phyloP scores from a whole-genome alignment of 2,113 vertebrate genomes.

The Malurus melanocephalus region DNA sequence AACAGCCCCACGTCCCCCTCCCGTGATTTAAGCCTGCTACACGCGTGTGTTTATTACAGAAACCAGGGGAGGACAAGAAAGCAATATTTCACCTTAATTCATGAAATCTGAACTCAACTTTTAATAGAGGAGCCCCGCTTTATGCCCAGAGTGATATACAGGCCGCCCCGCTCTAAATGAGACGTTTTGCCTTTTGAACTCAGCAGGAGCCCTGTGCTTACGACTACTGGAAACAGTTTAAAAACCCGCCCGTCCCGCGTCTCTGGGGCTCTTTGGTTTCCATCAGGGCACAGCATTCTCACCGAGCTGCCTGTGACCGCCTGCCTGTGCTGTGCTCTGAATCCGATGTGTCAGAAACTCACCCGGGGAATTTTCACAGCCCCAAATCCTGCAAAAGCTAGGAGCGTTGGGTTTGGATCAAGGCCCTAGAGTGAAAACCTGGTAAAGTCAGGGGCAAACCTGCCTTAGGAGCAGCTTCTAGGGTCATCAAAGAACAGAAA shows the following conservation, averaged over 20 bases:
- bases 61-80: slow-evolving; percentile 43
- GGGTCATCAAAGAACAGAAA: not conserved
- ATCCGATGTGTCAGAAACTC: not conserved
- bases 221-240: slow-evolving; percentile 47
- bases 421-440: not conserved
- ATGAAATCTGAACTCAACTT: slow-evolving; percentile 57
- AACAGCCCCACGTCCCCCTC: not conserved
- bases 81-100: slow-evolving; percentile 51
- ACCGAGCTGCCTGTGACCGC: not conserved
- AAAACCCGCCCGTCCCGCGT: not conserved
- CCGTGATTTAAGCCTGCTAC: slow-evolving; percentile 18
- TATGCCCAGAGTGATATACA: slow-evolving; percentile 53
- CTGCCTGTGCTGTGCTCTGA: not conserved
- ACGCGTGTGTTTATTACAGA: slow-evolving; percentile 25
- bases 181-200: slow-evolving; percentile 61
- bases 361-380: not conserved
- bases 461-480: not conserved
- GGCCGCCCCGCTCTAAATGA: slow-evolving; percentile 2
- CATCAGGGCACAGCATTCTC: slow-evolving; percentile 7
- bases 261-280: slow-evolving; percentile 1
- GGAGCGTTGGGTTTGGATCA: not conserved
- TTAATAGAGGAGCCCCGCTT: slow-evolving; percentile 55
- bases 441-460: not conserved
- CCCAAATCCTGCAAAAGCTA: not conserved
- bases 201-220: slow-evolving; percentile 44